Base-by-base conservation (phyloP, 2,888 invertebrate species). In the Mantis religiosa region DNA sequence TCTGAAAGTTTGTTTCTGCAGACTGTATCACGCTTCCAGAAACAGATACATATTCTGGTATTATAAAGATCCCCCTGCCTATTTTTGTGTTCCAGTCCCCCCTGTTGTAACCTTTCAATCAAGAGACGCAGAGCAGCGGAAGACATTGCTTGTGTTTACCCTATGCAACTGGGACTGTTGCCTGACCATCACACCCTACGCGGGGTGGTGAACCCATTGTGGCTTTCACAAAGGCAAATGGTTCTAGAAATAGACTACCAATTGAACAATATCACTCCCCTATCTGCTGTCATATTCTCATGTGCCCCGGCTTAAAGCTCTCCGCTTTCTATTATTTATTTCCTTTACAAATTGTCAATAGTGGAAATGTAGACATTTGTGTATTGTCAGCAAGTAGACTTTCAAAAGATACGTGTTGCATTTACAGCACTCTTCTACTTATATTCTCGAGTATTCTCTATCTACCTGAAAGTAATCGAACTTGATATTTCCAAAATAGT, bases 171-270 rank as follows among this genome's bases (percentile, higher is more conserved):
- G 25, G 84, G 30, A 84, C 25, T 28, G 9, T 28, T 14, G 84
- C 28, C 20, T 84, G 30, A 25, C 30, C 25, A 27, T 84, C 30
- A 30, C 84, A 25, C 84, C 84, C 27, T n/a, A 7, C n/a, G 83
- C 84, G 25, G 84, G 84, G 84, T 20, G 84, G 84, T 41, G 28
- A 86, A 54, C 71, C 41, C 85, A 89, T 89, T 89, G 89, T 89
- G 28, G 82, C 84, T 9, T 71, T 41, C 28, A 89, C 89, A 89
- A 89, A 84, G 85, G 54, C 82, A 85, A 88, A 88, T 88, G 85
- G 88, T 30, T 84, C 82, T 84, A 28, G 89, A 85, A 89, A 89
- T 89, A 89, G 89, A 89, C 89, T 89, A 86, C 87, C 89, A 89
- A 89, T 89, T 89, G 41, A 86, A 89, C 89, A 89, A 86, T 89